Evolutionary conservation across 2,113 vertebrate species (phyloP).

Genomic region (Opisthocomus hoazin): DNA sequence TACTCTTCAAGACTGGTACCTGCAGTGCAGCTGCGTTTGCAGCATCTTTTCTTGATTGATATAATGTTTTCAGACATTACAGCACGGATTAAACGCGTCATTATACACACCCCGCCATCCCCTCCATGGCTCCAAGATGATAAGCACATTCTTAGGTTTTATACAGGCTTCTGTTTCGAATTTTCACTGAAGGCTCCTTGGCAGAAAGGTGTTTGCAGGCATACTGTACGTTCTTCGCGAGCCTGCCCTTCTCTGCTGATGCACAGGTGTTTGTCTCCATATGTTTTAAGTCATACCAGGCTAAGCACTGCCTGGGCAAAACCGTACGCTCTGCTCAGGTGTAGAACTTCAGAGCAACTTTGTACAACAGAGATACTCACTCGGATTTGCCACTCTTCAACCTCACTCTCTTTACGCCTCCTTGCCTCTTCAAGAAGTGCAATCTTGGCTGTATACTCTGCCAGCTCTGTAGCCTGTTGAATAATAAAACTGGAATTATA

Average conservation of each 20-base stretch:
- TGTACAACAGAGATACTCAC: constrained; percentile 67
- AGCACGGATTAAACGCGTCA: not conserved
- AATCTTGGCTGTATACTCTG: constrained; percentile 88
- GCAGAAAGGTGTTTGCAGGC: not conserved
- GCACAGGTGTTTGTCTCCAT: not conserved
- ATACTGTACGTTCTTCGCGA: not conserved
- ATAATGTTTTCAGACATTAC: not conserved
- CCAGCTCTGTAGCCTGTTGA: constrained; percentile 85
- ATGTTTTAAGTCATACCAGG: not conserved
- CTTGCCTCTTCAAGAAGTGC: constrained; percentile 85
- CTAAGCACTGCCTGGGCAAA: not conserved
- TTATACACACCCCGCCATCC: not conserved
- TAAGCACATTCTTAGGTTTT: not conserved
- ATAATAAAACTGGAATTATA: not conserved
- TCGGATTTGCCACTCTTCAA: constrained; percentile 84
- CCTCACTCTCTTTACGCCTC: constrained; percentile 87
- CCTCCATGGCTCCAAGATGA: not conserved
- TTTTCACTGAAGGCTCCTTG: not conserved
- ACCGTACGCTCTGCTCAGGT: not conserved
- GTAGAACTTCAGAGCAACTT: not conserved
- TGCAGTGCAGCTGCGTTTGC: not conserved
- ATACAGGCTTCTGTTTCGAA: not conserved
- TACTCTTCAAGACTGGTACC: not conserved
- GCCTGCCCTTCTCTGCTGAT: not conserved
- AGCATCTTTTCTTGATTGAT: not conserved